phyloP scores from a whole-genome alignment of 2,797 vertebrate species.

The Aselliscus stoliczkanus region DNA sequence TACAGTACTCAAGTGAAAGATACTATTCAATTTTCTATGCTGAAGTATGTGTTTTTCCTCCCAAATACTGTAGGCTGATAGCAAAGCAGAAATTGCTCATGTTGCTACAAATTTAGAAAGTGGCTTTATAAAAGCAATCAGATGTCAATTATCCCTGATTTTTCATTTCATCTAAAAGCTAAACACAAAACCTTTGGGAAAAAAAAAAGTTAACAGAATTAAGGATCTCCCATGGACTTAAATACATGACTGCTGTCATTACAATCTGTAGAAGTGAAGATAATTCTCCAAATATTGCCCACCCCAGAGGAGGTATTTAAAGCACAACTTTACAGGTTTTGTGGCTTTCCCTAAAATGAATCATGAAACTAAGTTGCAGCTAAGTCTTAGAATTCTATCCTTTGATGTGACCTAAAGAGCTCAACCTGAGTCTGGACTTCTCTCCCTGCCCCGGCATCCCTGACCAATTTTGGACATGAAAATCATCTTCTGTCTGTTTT shows the following conservation, averaged over 20 bases:
- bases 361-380: not conserved
- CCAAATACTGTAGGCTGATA: not conserved
- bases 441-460: accelerated
- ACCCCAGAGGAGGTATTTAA: not conserved
- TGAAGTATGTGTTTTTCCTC: not conserved
- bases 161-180: not conserved
- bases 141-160: not conserved
- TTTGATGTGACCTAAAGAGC: not conserved
- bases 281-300: constrained; percentile 6
- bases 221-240: not conserved
- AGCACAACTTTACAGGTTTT: not conserved
- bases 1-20: not conserved
- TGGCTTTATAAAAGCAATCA: not conserved
- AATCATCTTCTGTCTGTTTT: not conserved
- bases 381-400: not conserved
- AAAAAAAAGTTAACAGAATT: not conserved
- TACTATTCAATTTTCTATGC: not conserved
- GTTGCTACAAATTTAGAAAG: constrained; percentile 26
- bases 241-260: not conserved
- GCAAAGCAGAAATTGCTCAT: not conserved
- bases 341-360: not conserved
- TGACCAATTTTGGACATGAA: not conserved
- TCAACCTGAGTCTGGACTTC: not conserved
- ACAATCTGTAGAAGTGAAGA: not conserved
- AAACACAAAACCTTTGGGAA: constrained; percentile 7